Percentiles rank a stretch among this genome's conserved stretches.
Conservation (phyloP, 1,140 invertebrate species). For the Zaprionus taronus region DNA sequence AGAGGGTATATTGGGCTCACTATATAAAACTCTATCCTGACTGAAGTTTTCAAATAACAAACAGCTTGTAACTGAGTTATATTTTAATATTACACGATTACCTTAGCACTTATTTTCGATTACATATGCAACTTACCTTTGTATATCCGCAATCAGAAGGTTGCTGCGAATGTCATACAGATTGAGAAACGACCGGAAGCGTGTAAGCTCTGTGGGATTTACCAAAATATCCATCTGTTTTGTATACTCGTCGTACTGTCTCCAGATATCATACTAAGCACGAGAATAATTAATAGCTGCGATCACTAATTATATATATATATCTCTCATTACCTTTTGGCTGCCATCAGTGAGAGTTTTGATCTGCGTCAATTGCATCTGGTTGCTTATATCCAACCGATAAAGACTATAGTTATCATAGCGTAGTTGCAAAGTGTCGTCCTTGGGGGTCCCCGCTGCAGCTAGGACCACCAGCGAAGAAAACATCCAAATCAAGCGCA, state of each 20-base stretch:
- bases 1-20: background rate
- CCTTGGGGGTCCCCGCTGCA: slow-evolving; percentile 39
- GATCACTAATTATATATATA: background rate
- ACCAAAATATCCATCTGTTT: slow-evolving; percentile 70
- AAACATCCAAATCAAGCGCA: slow-evolving; percentile 55
- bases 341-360: slow-evolving; percentile 38
- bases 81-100: too few species aligned
- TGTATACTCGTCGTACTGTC: slow-evolving; percentile 56
- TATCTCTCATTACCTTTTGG: slow-evolving; percentile 39
- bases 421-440: slow-evolving; percentile 35
- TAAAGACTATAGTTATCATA: slow-evolving; percentile 68
- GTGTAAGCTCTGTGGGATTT: slow-evolving; percentile 39
- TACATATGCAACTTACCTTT: slow-evolving; percentile 36
- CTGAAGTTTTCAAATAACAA: too few species aligned
- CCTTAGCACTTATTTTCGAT: too few species aligned
- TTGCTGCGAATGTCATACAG: slow-evolving; percentile 47
- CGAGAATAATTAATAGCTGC: background rate
- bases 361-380: slow-evolving; percentile 51
- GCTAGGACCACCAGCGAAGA: slow-evolving; percentile 44
- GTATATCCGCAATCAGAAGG: slow-evolving; percentile 61
- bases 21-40: background rate
- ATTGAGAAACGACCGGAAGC: slow-evolving; percentile 46
- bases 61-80: too few species aligned
- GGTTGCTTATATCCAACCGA: slow-evolving; percentile 50
- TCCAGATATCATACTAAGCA: slow-evolving; percentile 69